Conservation (phyloP, 2,888 invertebrate species). For the Erebia epiphron region DNA sequence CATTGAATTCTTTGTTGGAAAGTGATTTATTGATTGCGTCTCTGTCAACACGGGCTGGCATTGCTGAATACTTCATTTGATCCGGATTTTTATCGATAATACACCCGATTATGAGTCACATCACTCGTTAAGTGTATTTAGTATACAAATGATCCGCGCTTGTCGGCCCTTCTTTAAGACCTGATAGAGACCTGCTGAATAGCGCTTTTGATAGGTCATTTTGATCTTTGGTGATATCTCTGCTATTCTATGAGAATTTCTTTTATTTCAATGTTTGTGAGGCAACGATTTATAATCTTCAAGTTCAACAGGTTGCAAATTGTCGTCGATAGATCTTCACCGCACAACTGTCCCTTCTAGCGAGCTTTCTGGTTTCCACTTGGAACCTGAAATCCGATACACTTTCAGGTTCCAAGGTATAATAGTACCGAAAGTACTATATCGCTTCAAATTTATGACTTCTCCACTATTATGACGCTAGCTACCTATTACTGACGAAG, state of each 20-base stretch:
- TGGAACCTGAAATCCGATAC: no score
- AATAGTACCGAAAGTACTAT: no score
- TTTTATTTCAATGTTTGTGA: background rate
- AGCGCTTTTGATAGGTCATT: slow-evolving; percentile 22
- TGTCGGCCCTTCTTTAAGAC: slow-evolving; percentile 53
- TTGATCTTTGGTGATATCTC: background rate
- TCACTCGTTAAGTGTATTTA: slow-evolving; percentile 79
- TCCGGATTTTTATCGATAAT: slow-evolving; percentile 82
- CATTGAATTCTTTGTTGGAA: slow-evolving; percentile 79
- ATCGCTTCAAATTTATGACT: no score
- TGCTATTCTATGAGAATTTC: background rate
- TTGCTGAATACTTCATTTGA: slow-evolving; percentile 81
- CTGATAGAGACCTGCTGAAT: slow-evolving; percentile 48
- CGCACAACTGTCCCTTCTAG: no score
- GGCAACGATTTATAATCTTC: no score
- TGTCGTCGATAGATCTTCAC: no score
- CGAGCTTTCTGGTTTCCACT: no score
- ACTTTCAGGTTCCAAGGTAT: no score
- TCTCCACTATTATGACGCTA: no score
- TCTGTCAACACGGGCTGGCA: slow-evolving; percentile 79
- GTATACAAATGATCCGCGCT: slow-evolving; percentile 70
- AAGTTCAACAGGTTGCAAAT: no score
- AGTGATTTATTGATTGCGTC: slow-evolving; percentile 83
- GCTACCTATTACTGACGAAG: no score
- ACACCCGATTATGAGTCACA: slow-evolving; percentile 70